Conservation (phyloP, 2,113 vertebrate species). For the Rutilus rutilus region DNA sequence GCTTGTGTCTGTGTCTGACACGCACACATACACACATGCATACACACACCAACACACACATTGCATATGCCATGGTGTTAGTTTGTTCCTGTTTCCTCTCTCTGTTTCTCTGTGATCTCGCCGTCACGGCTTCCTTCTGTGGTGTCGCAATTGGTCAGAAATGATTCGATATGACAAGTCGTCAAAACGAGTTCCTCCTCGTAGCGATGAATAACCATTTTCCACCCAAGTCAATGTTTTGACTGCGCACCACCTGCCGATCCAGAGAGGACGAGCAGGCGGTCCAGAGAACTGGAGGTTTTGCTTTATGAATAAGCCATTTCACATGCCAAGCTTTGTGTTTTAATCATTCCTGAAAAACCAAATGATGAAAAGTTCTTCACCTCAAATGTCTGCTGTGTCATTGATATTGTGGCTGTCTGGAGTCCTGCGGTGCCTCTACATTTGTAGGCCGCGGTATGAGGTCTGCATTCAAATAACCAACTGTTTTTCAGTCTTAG, state of each 20-base stretch:
- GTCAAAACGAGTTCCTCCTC: constrained; percentile 4
- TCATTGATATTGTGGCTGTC: constrained; percentile 54
- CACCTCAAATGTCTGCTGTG: constrained; percentile 51
- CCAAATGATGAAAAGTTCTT: constrained; percentile 12
- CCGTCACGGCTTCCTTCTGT: constrained; percentile 51
- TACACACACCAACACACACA: constrained; percentile 34
- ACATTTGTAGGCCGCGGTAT: not conserved
- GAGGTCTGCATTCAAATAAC: not conserved
- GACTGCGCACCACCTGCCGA: constrained; percentile 18
- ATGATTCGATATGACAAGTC: constrained; percentile 38
- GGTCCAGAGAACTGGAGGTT: constrained; percentile 48
- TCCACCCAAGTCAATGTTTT: not conserved
- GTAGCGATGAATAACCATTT: not conserved
- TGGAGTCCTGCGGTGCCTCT: constrained; percentile 48
- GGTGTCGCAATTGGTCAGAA: constrained; percentile 45
- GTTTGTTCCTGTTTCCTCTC: constrained; percentile 42
- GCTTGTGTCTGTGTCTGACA: constrained; percentile 52
- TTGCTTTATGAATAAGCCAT: constrained; percentile 41
- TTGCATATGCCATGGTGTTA: constrained; percentile 49
- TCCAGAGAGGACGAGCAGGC: not conserved
- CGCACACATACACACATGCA: constrained; percentile 1
- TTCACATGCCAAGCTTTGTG: constrained; percentile 41
- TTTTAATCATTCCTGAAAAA: constrained; percentile 33
- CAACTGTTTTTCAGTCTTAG: not conserved
- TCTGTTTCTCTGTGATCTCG: constrained; percentile 60